These are phyloP conservation scores for Propsilocerus akamusi DNA, from an alignment of 1,140 invertebrate genomes.

Conservation along the genomic window DNA sequence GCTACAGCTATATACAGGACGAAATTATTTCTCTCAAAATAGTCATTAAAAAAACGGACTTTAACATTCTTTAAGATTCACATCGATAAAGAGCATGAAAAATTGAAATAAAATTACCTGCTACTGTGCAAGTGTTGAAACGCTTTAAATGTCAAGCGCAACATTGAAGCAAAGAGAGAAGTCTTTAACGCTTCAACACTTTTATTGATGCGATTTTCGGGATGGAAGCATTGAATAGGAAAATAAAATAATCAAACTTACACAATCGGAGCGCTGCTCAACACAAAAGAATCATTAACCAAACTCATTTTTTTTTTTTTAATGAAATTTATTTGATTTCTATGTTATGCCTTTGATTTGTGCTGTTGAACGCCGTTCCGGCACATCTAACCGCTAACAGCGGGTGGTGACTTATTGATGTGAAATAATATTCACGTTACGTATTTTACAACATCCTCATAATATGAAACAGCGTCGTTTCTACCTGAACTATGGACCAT, in stretches of 20 bases:
- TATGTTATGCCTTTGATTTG: background rate
- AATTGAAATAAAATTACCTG: conserved; percentile 1
- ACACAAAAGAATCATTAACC: background rate
- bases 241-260: background rate
- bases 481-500: too few relatives aligned
- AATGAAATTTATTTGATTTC: conserved; percentile 3
- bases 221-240: background rate
- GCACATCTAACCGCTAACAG: background rate
- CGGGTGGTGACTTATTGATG: background rate
- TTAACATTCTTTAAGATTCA: background rate
- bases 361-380: too few relatives aligned
- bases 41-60: background rate
- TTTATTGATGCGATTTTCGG: conserved; percentile 1
- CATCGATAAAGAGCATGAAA: background rate
- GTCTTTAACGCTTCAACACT: background rate
- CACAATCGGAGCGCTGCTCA: too few relatives aligned
- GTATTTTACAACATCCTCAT: too few relatives aligned
- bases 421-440: background rate
- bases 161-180: background rate
- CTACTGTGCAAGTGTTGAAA: conserved; percentile 1
- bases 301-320: too few relatives aligned
- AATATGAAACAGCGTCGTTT: too few relatives aligned
- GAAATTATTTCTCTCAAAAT: background rate
- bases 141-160: background rate
- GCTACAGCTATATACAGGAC: background rate